Conservation (phyloP, 2,888 invertebrate genomes). For the Heteropelma amictum region DNA sequence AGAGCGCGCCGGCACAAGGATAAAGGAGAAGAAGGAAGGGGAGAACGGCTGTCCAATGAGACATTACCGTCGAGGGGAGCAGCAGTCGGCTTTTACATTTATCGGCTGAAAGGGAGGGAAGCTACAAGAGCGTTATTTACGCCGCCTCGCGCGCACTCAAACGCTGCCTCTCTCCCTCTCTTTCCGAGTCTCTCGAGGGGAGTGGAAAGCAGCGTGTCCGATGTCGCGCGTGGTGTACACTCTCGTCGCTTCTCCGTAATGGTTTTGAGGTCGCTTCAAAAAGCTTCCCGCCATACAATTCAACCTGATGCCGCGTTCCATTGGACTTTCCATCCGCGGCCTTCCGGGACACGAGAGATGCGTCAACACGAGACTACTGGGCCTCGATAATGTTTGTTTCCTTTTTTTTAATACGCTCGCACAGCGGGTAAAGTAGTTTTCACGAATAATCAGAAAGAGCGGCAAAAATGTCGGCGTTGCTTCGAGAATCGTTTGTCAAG, state of each 20-base stretch:
- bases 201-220: slow-evolving; percentile 44
- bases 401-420: neutral
- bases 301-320: neutral
- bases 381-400: neutral
- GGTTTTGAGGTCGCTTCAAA: slow-evolving; percentile 32
- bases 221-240: slow-evolving; percentile 55
- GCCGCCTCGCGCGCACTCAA: slow-evolving; percentile 3
- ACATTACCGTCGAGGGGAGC: slow-evolving; percentile 32
- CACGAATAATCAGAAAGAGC: neutral
- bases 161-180: neutral
- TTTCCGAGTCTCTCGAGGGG: slow-evolving; percentile 19
- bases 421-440: neutral
- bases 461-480: slow-evolving; percentile 36
- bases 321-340: neutral
- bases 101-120: slow-evolving; percentile 29
- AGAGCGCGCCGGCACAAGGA: slow-evolving; percentile 11
- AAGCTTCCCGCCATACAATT: slow-evolving; percentile 43
- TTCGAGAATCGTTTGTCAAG: slow-evolving; percentile 10
- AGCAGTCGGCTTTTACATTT: neutral
- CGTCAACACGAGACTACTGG: too few relatives aligned
- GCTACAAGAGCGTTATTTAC: slow-evolving; percentile 28
- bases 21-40: neutral
- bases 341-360: neutral
- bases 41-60: slow-evolving; percentile 45
- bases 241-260: slow-evolving; percentile 21